Conservation (phyloP, 2,113 vertebrate species). For the Cheirogaleus medius region DNA sequence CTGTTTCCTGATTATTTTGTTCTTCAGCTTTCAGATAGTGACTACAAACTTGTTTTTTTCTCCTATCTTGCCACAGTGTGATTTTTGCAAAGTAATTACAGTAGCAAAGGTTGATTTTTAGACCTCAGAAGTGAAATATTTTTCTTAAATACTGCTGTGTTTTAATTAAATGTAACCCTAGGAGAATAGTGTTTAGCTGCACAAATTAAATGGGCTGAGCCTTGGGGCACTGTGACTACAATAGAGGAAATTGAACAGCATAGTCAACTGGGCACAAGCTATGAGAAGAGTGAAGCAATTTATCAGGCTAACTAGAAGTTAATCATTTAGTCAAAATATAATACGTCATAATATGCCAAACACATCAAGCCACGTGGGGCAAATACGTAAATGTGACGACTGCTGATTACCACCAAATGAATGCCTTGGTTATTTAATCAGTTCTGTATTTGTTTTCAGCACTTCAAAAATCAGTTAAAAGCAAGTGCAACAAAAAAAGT, state of each 20-base stretch:
- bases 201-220: not conserved
- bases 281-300: conserved; percentile 55
- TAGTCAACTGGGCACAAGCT: conserved; percentile 67
- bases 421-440: conserved; percentile 42
- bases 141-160: conserved; percentile 56
- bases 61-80: conserved; percentile 66
- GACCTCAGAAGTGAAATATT: conserved; percentile 12
- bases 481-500: not conserved
- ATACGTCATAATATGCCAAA: conserved; percentile 18
- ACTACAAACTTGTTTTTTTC: conserved; percentile 1
- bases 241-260: conserved; percentile 44
- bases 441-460: conserved; percentile 35
- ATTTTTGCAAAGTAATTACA: conserved; percentile 70
- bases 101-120: not conserved
- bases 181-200: conserved; percentile 39
- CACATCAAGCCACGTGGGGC: not conserved
- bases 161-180: conserved; percentile 53
- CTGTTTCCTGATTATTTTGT: not conserved
- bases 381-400: conserved; percentile 50
- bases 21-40: not conserved
- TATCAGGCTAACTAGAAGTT: conserved; percentile 55
- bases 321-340: conserved; percentile 65
- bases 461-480: conserved; percentile 63
- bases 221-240: conserved; percentile 25
- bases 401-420: conserved; percentile 49